phyloP scores from a whole-genome alignment of 2,113 vertebrate species.

The Trichomycterus rosablanca region DNA sequence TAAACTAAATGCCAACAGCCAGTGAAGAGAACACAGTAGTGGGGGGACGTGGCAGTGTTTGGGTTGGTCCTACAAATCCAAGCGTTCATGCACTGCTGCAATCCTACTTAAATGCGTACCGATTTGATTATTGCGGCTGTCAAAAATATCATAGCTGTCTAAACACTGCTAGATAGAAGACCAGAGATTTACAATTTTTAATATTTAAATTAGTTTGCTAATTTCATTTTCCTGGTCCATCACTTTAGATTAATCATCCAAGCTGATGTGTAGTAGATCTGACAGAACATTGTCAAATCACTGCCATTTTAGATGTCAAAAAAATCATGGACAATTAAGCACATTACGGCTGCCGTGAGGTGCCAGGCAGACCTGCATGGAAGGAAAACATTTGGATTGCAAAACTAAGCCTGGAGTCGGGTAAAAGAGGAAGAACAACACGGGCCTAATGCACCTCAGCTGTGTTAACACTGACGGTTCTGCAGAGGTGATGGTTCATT shows the following conservation, averaged over 20 bases:
- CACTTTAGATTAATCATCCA: slow-evolving; percentile 15
- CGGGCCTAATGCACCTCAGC: slow-evolving; percentile 64
- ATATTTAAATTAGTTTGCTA: too few species aligned
- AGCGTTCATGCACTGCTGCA: too few species aligned
- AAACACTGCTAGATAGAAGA: too few species aligned
- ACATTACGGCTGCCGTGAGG: slow-evolving; percentile 25
- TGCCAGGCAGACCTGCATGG: slow-evolving; percentile 27
- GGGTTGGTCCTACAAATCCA: too few species aligned
- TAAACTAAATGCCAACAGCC: too few species aligned
- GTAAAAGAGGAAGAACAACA: slow-evolving; percentile 59
- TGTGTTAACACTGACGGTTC: slow-evolving; percentile 66
- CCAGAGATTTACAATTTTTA: too few species aligned
- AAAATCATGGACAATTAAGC: slow-evolving; percentile 37
- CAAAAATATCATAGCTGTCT: too few species aligned
- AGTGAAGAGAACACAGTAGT: too few species aligned
- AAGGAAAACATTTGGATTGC: slow-evolving; percentile 38
- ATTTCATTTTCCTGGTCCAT: too few species aligned
- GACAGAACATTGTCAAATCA: slow-evolving; percentile 30
- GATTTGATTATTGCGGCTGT: too few species aligned
- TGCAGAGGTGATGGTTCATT: slow-evolving; percentile 58
- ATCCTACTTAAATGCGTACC: too few species aligned
- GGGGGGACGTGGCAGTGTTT: too few species aligned
- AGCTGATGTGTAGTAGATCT: slow-evolving; percentile 27
- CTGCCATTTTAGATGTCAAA: slow-evolving; percentile 33
- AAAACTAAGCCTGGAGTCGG: slow-evolving; percentile 55